Evolutionary conservation across 2,113 vertebrate genomes (phyloP), one percentile per base, ranked within the genome.

Genomic region (Tupaia tana): DNA sequence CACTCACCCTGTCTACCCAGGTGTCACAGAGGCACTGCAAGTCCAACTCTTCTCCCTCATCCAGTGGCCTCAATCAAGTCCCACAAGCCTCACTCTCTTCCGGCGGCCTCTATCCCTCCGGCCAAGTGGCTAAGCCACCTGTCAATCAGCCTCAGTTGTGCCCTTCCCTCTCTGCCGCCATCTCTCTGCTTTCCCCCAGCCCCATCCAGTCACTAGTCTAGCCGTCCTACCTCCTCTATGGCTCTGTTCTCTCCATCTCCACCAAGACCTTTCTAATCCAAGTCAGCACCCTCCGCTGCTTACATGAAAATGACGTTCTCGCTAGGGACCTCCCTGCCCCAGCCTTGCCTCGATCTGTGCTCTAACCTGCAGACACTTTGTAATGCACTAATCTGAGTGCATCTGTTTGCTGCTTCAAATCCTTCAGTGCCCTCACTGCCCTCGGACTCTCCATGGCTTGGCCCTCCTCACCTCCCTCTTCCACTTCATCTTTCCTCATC

Each of bases 291-390:
- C 70, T 25, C 67, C 54, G 31, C 34, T 43, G 29, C 29, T 64
- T 12, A 0, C 9, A 54, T 4, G 64, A 52, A 52, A 67, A 73
- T 63, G 13, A 1, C 1, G 0, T 0, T 31, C 74, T 61, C 66
- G 24, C 52, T 27, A 19, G 58, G 9, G 64, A 61, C 61, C 14
- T 1, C 61, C 11, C 69, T 1, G 70, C 13, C 34, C 24, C 24
- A 69, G 70, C 64, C 12, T 75, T 22, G 24, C 63, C 31, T 64
- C 59, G 29, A 9, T 25, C 29, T 56, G 9, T 1, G 54, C 59
- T 67, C 22, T 10, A 16, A 27, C 14, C 54, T 27, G 20, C 20
- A 31, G 20, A 54, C 3, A 59, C 25, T 20, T 18, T 10, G 18
- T 25, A 29, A 84, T 3, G 4, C 0, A 15, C 9, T 54, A 14